Conservation (phyloP, 2,888 invertebrate genomes). For the Drosophila dives region DNA sequence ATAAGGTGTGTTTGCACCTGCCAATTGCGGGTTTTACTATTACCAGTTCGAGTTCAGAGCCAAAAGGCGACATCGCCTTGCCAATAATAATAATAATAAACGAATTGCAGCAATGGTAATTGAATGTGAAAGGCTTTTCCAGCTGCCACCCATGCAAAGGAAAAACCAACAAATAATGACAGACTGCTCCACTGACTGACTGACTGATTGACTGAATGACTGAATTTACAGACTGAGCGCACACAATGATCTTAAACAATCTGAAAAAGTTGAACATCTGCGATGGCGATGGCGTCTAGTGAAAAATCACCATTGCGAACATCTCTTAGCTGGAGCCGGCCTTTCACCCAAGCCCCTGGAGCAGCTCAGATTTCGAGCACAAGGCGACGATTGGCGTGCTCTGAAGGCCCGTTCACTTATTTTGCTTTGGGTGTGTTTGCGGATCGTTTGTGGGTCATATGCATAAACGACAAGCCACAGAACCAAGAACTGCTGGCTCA, state of each 20-base stretch:
- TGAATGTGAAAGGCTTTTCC: slow-evolving; percentile 70
- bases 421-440: slow-evolving; percentile 44
- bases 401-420: slow-evolving; percentile 52
- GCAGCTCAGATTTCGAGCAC: slow-evolving; percentile 39
- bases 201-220: neutral
- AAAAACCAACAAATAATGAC: slow-evolving; percentile 2
- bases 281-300: slow-evolving; percentile 27
- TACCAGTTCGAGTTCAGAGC: slow-evolving; percentile 31
- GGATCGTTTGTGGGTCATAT: slow-evolving; percentile 71
- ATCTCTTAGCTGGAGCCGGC: slow-evolving; percentile 30
- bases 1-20: slow-evolving; percentile 58
- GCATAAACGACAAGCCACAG: slow-evolving; percentile 47
- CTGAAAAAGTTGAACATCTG: slow-evolving; percentile 3
- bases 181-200: neutral
- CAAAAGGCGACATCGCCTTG: slow-evolving; percentile 31
- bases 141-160: slow-evolving; percentile 8
- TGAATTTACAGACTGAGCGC: neutral
- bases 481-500: slow-evolving; percentile 51
- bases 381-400: slow-evolving; percentile 45
- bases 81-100: slow-evolving; percentile 31
- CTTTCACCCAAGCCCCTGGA: slow-evolving; percentile 49
- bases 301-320: slow-evolving; percentile 33
- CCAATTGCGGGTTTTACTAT: slow-evolving; percentile 35
- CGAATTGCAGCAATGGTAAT: slow-evolving; percentile 45
- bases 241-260: slow-evolving; percentile 18